phyloP scores from a whole-genome alignment of 2,888 invertebrate species.

The Operophtera brumata region DNA sequence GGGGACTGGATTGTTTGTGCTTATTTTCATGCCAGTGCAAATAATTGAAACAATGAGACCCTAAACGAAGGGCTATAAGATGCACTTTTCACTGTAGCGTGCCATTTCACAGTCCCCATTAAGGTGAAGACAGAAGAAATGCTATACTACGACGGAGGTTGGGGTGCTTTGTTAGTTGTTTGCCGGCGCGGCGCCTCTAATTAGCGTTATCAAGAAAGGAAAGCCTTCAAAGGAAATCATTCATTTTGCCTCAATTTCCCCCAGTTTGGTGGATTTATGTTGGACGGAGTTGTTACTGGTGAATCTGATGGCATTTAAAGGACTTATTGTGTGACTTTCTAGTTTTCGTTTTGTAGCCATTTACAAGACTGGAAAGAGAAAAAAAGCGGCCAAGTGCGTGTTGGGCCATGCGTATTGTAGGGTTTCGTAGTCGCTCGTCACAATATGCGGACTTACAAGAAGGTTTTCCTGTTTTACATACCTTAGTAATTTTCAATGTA shows the following conservation, averaged over 20 bases:
- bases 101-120: conserved; percentile 3
- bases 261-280: conserved; percentile 15
- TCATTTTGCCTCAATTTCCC: conserved; percentile 44
- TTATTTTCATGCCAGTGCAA: neutral
- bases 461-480: too few species aligned
- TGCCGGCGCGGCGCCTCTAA: conserved; percentile 41
- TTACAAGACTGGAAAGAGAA: neutral
- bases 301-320: neutral
- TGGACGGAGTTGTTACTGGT: neutral
- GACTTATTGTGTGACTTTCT: neutral
- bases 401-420: too few species aligned
- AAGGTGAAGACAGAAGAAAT: neutral
- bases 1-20: too few species aligned
- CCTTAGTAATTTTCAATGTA: too few species aligned
- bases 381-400: neutral
- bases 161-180: conserved; percentile 16
- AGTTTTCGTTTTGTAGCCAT: neutral
- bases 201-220: conserved; percentile 53
- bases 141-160: neutral
- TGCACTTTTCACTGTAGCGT: conserved; percentile 2
- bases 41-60: neutral
- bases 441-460: too few species aligned
- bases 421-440: too few species aligned
- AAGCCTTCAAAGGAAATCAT: conserved; percentile 44
- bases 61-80: neutral